Evolutionary conservation across 64 coral and sea anemone species (phyloP), one percentile per base, ranked within the genome.

Genomic region (Montipora cactus): DNA sequence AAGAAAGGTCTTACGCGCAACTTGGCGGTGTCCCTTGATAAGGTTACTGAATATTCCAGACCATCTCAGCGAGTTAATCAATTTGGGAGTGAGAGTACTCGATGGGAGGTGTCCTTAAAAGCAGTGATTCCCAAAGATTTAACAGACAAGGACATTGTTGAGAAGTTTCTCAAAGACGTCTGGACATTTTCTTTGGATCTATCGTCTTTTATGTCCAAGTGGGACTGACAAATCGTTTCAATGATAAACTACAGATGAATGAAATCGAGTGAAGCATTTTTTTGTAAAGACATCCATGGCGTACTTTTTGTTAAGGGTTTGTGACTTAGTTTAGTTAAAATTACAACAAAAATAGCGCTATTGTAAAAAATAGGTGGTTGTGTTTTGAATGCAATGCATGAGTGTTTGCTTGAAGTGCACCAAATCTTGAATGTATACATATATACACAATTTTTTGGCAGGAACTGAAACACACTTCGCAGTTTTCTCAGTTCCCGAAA

Each of bases 41-140:
- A 95, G 49, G 75, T 98, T 4, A 93, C 74, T 15, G 96, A 98
- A 21, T 86, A 95, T 58, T 98, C 96, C 14, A 91, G 96, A 2
- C 96, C 96, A 45, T 59, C 50, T 48, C 55, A 64, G 21, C 25
- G 83, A 28, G 79, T 88, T 14, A 83, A 75, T 47, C 69, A 79
- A 4, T 98, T 98, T 45, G 77, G 76, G 16, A 95, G 55, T 59
- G 70, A 4, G 53, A 79, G 77, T 64, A 90, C 88, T 21, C 93
- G 96, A 1, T 83, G 67, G 49, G 94, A 98, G 53, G 84, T 95
- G 21, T 89, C 83, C 20, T 37, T 98, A 13, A 48, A 87, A 16
- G 74, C 86, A 11, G 80, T 19, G 0, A 78, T 89, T 61, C 96
- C 96, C 5, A 62, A 66, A 76, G 67, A 74, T 86, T 95, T 81